Evolutionary conservation across 1,140 invertebrate species (phyloP).

Genomic region (Bombus cullumanus): DNA sequence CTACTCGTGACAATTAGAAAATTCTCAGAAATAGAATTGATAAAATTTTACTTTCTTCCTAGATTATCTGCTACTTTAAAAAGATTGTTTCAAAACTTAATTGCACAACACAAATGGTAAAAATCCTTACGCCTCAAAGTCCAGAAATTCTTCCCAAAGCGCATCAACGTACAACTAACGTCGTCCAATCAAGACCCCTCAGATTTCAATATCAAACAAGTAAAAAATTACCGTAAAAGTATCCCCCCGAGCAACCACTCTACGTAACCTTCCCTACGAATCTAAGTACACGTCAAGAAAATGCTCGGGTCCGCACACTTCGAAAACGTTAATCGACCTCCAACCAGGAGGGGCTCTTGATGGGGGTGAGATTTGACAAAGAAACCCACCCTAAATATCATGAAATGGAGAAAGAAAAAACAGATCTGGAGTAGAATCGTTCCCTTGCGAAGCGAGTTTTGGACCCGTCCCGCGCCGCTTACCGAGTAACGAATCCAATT

Average conservation of each 20-base stretch:
- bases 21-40: too few relatives aligned
- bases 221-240: background rate
- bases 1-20: too few relatives aligned
- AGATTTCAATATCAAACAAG: background rate
- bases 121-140: too few relatives aligned
- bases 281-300: background rate
- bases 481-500: conserved; percentile 67
- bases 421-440: background rate
- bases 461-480: conserved; percentile 19
- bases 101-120: too few relatives aligned
- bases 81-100: background rate
- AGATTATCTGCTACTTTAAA: background rate
- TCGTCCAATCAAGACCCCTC: background rate
- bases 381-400: background rate
- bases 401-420: background rate
- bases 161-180: background rate
- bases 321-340: background rate
- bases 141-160: background rate
- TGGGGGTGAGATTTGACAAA: too few relatives aligned
- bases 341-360: background rate
- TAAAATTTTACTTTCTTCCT: background rate
- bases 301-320: background rate
- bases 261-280: background rate
- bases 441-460: conserved; percentile 7
- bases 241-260: background rate